These are phyloP conservation scores for Oopsacas minuta DNA, from an alignment of 37 sponge, comb jelly and placozoan genomes.

Conservation along the genomic window DNA sequence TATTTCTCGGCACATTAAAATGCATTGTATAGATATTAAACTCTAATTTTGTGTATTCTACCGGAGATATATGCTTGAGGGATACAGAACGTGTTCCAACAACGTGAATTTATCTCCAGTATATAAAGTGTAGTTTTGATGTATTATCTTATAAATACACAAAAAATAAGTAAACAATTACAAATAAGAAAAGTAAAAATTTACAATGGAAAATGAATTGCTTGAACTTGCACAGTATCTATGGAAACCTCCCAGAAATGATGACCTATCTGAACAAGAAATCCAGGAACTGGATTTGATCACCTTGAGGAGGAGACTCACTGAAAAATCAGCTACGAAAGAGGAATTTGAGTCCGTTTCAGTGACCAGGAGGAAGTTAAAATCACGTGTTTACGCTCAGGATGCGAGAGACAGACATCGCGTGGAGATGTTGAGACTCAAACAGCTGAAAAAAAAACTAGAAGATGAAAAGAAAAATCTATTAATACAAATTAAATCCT, in stretches of 20 bases:
- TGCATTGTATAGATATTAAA: too few species aligned
- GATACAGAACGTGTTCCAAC: too few species aligned
- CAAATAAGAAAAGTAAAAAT: too few species aligned
- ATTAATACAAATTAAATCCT: too few species aligned
- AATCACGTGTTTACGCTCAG: not conserved
- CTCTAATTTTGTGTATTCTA: too few species aligned
- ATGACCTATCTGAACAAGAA: not conserved
- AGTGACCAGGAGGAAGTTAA: not conserved
- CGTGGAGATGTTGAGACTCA: not conserved
- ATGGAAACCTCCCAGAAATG: not conserved
- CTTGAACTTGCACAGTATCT: not conserved
- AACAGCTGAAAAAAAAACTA: not conserved
- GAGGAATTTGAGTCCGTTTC: not conserved
- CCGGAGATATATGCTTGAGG: too few species aligned
- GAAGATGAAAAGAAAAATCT: not conserved
- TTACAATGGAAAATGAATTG: not conserved
- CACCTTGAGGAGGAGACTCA: not conserved
- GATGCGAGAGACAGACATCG: not conserved
- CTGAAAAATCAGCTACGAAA: not conserved
- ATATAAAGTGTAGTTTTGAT: too few species aligned
- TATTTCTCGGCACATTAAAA: too few species aligned
- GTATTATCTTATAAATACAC: too few species aligned
- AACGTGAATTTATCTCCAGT: too few species aligned
- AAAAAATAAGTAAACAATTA: too few species aligned
- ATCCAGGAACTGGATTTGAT: not conserved